Conservation (phyloP, 1,140 invertebrate genomes). For the Sipha flava region DNA sequence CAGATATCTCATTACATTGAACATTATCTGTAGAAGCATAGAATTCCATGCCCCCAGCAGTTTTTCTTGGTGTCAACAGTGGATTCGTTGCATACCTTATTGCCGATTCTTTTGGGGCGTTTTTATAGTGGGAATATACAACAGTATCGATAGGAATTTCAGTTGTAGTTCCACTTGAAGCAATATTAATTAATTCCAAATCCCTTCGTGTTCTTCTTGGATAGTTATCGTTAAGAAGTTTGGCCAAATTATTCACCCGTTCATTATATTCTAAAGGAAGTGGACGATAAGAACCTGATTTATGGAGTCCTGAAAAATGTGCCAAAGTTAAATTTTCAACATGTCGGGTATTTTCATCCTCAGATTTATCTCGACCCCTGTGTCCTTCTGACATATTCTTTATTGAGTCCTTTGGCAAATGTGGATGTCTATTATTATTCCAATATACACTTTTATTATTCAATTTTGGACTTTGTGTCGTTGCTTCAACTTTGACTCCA, state of each 20-base stretch:
- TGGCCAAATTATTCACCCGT: slow-evolving; percentile 34
- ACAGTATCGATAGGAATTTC: slow-evolving; percentile 39
- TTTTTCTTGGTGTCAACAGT: slow-evolving; percentile 45
- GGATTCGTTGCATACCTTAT: slow-evolving; percentile 53
- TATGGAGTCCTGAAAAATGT: slow-evolving; percentile 35
- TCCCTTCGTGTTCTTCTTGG: background rate
- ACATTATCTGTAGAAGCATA: slow-evolving; percentile 50
- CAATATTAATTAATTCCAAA: slow-evolving; percentile 30
- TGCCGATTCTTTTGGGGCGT: slow-evolving; percentile 47
- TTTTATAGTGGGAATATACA: slow-evolving; percentile 48
- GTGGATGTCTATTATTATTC: slow-evolving; percentile 11
- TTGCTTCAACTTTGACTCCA: background rate
- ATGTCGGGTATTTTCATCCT: slow-evolving; percentile 7
- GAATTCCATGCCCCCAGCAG: slow-evolving; percentile 50
- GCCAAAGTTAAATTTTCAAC: slow-evolving; percentile 38
- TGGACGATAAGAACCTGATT: slow-evolving; percentile 4
- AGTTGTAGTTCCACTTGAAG: slow-evolving; percentile 31
- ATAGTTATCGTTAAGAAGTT: slow-evolving; percentile 33
- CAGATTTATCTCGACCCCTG: background rate
- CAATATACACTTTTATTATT: background rate
- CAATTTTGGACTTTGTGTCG: background rate
- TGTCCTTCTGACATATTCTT: background rate
- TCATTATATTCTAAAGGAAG: slow-evolving; percentile 30
- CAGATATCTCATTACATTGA: slow-evolving; percentile 45
- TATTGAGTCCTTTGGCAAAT: slow-evolving; percentile 11